Base-by-base conservation (phyloP, 2,888 invertebrate genomes). In the Argynnis bischoffii region DNA sequence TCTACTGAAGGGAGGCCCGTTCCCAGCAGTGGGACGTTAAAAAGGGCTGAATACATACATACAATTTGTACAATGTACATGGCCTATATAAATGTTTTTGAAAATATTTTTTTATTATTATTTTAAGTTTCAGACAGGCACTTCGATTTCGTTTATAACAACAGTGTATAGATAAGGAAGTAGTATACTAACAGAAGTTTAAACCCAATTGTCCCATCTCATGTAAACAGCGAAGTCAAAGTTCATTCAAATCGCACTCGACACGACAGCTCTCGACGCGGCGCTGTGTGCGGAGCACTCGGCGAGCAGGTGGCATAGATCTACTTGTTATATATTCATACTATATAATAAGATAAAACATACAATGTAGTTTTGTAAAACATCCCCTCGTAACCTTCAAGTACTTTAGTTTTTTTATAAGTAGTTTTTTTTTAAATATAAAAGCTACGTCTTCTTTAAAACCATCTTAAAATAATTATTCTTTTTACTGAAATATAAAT, bases 241-340 rank as follows among this genome's bases (percentile, higher is more conserved):
- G 48, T 51, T 54, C 48, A 64, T 55, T 66, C 61, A 51, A 61
- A 61, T 66, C 55, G 47, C 41, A 55, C 46, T 60, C 54, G 46
- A 31, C 66, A 60, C 55, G 60, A 60, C 35, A 13, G 31, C 61
- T 47, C 69, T 69, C 65, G 55, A 69, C 67, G 26, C 41, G 53
- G 64, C 64, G 14, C 59, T 70, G 68, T 70, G 64, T 70, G 35
- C 72, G 61, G 57, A 66, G 61, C 72, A 68, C 72, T 72, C 70
- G 51, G 47, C 15, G 55, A 55, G 47, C 35, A 46, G 21, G 21
- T 15, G 41, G 63, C 14, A 57, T 54, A 59, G 64, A 53, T 26
- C 41, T 55, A 60, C 53, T 13, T 47, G 54, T 14, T 56, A 60
- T 61, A 61, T 50, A 61, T 61, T 61, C 50, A 51, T 61, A 14